These are phyloP conservation scores for Nothocercus nigrocapillus DNA, from an alignment of 2,113 vertebrate genomes.

Conservation along the genomic window DNA sequence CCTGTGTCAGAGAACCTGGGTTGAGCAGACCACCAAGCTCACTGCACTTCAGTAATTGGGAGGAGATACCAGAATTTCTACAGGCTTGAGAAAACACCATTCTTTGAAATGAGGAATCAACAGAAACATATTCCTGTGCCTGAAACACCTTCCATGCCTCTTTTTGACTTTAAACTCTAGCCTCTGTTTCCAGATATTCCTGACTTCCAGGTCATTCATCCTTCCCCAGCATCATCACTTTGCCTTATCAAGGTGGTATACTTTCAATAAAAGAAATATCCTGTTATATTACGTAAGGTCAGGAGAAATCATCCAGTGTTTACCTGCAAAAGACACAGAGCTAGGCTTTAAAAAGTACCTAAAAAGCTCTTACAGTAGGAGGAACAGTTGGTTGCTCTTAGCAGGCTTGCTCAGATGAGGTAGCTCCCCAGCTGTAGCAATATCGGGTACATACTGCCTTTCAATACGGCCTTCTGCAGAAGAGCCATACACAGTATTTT, in stretches of 20 bases:
- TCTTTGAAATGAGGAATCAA: not conserved
- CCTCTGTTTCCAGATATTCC: not conserved
- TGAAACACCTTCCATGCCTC: not conserved
- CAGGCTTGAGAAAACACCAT: not conserved
- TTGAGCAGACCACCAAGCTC: not conserved
- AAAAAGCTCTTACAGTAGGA: fast-evolving
- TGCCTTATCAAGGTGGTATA: not conserved
- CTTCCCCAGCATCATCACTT: not conserved
- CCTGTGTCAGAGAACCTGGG: not conserved
- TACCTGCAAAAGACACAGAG: not conserved
- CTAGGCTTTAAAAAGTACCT: not conserved
- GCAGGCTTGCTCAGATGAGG: not conserved
- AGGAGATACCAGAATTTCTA: not conserved
- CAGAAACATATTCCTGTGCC: not conserved
- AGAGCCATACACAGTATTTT: not conserved
- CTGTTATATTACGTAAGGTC: not conserved
- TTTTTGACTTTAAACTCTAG: not conserved
- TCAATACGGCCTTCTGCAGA: not conserved
- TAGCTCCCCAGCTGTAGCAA: not conserved
- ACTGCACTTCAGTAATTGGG: not conserved
- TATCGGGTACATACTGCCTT: not conserved
- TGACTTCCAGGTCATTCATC: not conserved
- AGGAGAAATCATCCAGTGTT: not conserved
- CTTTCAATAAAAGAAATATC: not conserved
- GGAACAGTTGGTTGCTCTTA: not conserved